A percentile compares a stretch with the other conserved stretches of the same genome.
These are phyloP conservation scores for Tapera naevia DNA, from an alignment of 2,797 vertebrate genomes.

Conservation along the genomic window DNA sequence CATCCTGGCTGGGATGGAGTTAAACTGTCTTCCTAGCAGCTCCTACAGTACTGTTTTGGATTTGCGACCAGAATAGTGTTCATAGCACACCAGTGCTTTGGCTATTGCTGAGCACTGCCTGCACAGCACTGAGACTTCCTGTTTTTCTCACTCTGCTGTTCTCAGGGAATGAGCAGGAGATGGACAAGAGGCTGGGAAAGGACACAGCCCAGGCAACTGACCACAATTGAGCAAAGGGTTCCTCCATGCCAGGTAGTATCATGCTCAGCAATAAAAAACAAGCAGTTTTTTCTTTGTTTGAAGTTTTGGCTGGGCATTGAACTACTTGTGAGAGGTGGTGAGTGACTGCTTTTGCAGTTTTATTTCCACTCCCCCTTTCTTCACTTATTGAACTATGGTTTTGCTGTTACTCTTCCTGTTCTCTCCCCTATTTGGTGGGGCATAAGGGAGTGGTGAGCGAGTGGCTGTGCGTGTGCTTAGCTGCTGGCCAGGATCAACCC, in stretches of 20 bases:
- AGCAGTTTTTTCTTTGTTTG: neutral
- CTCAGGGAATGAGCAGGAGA: neutral
- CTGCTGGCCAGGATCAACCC: neutral
- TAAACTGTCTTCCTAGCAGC: neutral
- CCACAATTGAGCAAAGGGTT: neutral
- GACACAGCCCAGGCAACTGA: neutral
- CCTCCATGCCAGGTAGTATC: neutral
- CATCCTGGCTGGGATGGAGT: neutral
- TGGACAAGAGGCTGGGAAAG: neutral
- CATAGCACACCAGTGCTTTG: neutral
- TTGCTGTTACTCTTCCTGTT: neutral
- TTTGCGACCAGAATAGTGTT: neutral
- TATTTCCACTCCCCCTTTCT: neutral
- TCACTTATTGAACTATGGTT: neutral
- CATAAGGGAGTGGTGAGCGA: accelerated
- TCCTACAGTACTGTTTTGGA: neutral
- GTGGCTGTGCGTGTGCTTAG: accelerated
- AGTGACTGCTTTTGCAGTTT: neutral
- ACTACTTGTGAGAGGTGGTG: neutral
- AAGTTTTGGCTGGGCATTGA: neutral
- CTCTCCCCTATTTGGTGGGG: neutral
- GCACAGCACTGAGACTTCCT: neutral
- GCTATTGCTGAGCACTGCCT: neutral
- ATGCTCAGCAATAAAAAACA: neutral
- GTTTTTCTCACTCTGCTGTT: neutral